Percentiles rank a stretch among this genome's conserved stretches.
phyloP scores from a whole-genome alignment of 2,888 invertebrate species.

The Ditula angustiorana region DNA sequence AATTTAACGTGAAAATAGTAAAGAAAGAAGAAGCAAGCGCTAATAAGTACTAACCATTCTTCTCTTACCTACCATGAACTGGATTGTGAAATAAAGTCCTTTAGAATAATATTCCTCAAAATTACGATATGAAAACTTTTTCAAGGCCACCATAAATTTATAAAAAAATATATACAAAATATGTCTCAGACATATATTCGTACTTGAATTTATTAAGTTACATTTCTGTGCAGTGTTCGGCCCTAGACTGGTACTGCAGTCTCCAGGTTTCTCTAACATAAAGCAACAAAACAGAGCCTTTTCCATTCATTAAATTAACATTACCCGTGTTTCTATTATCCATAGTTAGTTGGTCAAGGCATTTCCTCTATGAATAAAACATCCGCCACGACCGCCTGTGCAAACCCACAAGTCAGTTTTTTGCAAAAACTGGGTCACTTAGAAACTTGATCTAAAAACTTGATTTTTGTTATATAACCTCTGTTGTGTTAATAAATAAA shows the following conservation, averaged over 20 bases:
- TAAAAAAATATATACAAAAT: too few relatives aligned
- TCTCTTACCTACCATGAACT: too few relatives aligned
- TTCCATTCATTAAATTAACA: neutral
- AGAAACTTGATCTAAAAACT: constrained; percentile 30
- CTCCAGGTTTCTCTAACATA: neutral
- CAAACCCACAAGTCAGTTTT: constrained; percentile 29
- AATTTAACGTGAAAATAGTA: too few relatives aligned
- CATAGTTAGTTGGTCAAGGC: constrained; percentile 28
- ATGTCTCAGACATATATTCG: too few relatives aligned
- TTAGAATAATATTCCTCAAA: too few relatives aligned
- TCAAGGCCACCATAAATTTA: too few relatives aligned
- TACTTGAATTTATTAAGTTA: neutral
- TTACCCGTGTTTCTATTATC: neutral
- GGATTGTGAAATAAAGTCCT: too few relatives aligned
- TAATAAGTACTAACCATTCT: too few relatives aligned
- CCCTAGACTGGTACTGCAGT: neutral
- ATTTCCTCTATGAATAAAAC: constrained; percentile 38
- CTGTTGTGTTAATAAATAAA: constrained; percentile 15
- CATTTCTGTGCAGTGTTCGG: neutral
- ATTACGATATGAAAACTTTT: too few relatives aligned
- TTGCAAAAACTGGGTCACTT: constrained; percentile 34
- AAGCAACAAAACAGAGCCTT: neutral
- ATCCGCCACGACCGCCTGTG: constrained; percentile 20
- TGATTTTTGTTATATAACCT: constrained; percentile 30
- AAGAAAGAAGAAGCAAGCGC: too few relatives aligned